phyloP scores from a whole-genome alignment of 2,113 vertebrate genomes.

The Pomatorhinus ruficollis region DNA sequence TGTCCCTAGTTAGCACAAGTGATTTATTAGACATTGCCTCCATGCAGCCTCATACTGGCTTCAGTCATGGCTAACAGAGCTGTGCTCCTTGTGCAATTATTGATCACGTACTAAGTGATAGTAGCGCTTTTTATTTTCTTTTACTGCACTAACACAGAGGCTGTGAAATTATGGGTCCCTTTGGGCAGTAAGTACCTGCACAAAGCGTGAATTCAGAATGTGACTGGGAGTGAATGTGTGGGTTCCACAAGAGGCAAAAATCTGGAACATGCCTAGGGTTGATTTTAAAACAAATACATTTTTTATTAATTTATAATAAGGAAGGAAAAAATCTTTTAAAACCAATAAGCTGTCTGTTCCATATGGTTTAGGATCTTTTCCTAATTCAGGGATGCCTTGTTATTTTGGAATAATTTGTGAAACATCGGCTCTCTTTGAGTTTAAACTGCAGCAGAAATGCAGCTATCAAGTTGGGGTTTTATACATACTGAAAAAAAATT shows the following conservation, averaged over 20 bases:
- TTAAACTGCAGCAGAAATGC: neutral
- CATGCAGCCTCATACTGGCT: neutral
- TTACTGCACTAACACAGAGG: neutral
- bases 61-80: neutral
- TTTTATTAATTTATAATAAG: neutral
- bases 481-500: neutral
- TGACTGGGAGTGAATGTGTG: neutral
- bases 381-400: neutral
- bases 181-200: neutral
- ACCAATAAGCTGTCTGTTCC: neutral
- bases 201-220: neutral
- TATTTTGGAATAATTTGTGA: neutral
- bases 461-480: neutral
- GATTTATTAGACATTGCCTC: conserved; percentile 65
- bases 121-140: neutral
- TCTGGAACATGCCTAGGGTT: neutral
- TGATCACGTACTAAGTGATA: neutral
- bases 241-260: neutral
- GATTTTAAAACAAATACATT: neutral
- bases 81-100: neutral
- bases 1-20: conserved; percentile 70
- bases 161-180: neutral
- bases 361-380: neutral
- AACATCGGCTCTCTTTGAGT: neutral
- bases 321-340: neutral